Percentiles rank a stretch among this genome's conserved stretches.
Conservation (phyloP, 2,113 vertebrate species). For the Globicephala melas region DNA sequence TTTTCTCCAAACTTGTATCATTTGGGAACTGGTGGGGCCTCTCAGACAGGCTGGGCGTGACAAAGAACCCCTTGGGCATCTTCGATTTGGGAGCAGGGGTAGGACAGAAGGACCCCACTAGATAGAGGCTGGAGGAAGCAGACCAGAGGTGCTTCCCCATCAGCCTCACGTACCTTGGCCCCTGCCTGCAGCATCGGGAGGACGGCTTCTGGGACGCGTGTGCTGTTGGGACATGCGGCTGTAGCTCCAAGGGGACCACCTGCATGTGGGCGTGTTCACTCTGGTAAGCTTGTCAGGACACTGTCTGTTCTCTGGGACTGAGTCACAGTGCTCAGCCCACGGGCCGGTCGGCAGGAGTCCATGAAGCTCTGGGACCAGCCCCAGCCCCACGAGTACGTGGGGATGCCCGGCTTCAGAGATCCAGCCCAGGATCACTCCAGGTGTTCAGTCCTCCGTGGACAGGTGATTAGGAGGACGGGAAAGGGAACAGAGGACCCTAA, state of each 20-base stretch:
- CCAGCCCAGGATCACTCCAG: neutral
- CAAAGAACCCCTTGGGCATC: neutral
- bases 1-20: neutral
- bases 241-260: conserved; percentile 73
- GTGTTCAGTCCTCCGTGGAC: neutral
- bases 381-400: neutral
- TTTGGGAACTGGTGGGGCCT: neutral
- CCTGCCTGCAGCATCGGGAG: conserved; percentile 34
- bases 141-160: neutral
- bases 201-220: neutral
- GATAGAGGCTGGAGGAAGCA: neutral
- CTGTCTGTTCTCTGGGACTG: conserved; percentile 45
- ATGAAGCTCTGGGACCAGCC: neutral
- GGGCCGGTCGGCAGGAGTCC: neutral
- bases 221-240: conserved; percentile 65
- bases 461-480: neutral
- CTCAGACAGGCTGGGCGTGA: neutral
- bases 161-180: neutral
- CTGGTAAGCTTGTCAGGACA: conserved; percentile 48
- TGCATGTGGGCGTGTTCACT: conserved; percentile 68
- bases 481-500: neutral
- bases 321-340: conserved; percentile 39
- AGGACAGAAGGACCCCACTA: neutral
- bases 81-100: neutral
- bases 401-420: neutral